Evolutionary conservation across 2,797 vertebrate species (phyloP).

Genomic region (Neosalanx taihuensis): DNA sequence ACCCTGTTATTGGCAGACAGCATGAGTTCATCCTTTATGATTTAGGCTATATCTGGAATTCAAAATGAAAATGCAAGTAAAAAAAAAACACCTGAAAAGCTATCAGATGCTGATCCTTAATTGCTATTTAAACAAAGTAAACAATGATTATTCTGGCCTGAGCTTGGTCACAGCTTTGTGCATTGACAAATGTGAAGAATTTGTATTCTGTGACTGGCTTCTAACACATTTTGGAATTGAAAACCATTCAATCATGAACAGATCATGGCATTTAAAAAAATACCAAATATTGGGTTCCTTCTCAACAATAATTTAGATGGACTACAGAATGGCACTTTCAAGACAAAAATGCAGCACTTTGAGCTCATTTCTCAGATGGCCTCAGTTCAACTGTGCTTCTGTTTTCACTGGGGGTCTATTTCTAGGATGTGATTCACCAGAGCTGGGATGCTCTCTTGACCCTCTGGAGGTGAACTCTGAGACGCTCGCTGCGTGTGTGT

Average conservation of each 20-base stretch:
- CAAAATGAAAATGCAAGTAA: neutral
- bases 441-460: neutral
- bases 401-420: neutral
- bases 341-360: neutral
- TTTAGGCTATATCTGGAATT: conserved; percentile 14
- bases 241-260: no score
- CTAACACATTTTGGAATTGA: neutral
- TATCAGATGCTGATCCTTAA: no score
- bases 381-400: neutral
- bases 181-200: neutral
- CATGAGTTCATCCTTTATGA: conserved; percentile 46
- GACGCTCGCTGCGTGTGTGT: neutral
- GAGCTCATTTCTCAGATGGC: neutral
- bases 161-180: neutral
- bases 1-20: conserved; percentile 59
- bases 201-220: neutral
- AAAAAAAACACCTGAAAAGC: neutral
- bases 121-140: no score
- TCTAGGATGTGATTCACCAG: conserved; percentile 6
- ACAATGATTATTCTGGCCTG: no score
- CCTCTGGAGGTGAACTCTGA: conserved; percentile 1
- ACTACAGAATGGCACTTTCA: neutral
- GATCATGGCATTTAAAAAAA: no score
- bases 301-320: neutral
- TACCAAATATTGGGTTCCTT: neutral